A percentile compares a stretch with the other conserved stretches of the same genome.
Evolutionary conservation across 2,888 invertebrate species (phyloP).

Genomic region (Yponomeuta malinellus): DNA sequence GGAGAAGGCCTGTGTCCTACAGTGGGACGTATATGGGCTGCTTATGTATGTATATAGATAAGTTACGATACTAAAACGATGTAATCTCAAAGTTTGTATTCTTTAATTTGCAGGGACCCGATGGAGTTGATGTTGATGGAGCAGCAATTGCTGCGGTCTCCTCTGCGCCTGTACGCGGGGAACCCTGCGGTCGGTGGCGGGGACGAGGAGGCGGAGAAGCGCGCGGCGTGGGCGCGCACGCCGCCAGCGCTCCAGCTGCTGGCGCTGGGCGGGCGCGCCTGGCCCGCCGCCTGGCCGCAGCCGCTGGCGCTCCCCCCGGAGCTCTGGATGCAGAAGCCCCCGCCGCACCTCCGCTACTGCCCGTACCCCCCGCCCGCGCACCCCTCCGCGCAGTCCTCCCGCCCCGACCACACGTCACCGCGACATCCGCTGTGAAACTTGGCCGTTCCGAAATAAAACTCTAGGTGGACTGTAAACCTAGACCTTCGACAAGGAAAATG

Average conservation of each 20-base stretch:
- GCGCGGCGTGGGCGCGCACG: conserved; percentile 72
- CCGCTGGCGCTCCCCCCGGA: conserved; percentile 91
- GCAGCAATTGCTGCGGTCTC: conserved; percentile 82
- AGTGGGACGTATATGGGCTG: too few relatives aligned
- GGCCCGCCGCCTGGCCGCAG: conserved; percentile 91
- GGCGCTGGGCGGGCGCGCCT: conserved; percentile 82
- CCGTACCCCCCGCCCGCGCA: conserved; percentile 76
- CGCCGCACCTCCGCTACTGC: conserved; percentile 74
- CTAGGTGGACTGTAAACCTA: conserved; percentile 15
- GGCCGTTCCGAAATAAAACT: conserved; percentile 20
- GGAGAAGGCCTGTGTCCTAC: too few relatives aligned
- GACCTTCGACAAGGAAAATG: conserved; percentile 26
- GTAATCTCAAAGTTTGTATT: neutral
- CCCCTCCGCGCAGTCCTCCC: conserved; percentile 35
- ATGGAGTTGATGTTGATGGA: conserved; percentile 88
- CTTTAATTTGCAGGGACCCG: conserved; percentile 78
- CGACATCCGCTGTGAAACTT: conserved; percentile 55
- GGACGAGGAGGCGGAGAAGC: conserved; percentile 75
- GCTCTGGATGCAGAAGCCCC: conserved; percentile 94
- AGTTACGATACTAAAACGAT: neutral
- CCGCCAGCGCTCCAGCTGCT: conserved; percentile 62
- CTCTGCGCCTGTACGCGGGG: conserved; percentile 80
- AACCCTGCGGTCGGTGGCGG: conserved; percentile 73
- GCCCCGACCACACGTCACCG: conserved; percentile 55
- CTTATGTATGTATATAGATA: too few relatives aligned